phyloP scores from a whole-genome alignment of 2,113 vertebrate genomes.

The Erythrocercus mccallii region DNA sequence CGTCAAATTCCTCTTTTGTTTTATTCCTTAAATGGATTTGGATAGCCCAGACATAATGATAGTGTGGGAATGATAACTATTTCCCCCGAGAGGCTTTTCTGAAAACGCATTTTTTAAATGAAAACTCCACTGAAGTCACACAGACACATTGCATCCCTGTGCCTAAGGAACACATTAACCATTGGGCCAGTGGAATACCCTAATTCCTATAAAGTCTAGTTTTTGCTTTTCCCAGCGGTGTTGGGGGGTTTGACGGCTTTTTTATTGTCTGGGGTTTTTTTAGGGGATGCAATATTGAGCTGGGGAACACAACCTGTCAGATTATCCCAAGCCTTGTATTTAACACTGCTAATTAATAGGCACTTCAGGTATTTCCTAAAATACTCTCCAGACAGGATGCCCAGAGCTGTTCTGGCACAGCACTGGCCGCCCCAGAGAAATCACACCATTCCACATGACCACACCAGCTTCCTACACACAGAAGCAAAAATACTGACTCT shows the following conservation, averaged over 20 bases:
- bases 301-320: not conserved
- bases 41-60: not conserved
- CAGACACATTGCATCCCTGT: accelerated
- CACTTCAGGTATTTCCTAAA: not conserved
- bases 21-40: constrained; percentile 50
- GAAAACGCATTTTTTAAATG: not conserved
- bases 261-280: not conserved
- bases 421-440: not conserved
- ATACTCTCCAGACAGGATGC: not conserved
- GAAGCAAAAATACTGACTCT: not conserved
- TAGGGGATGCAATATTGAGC: not conserved
- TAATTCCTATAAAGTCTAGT: not conserved
- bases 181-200: not conserved
- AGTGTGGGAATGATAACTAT: constrained; percentile 42
- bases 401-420: not conserved
- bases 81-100: not conserved
- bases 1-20: not conserved
- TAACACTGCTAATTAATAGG: not conserved
- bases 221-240: not conserved
- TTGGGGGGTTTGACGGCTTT: not conserved
- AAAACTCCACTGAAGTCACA: not conserved
- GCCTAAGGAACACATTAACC: not conserved
- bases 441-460: not conserved
- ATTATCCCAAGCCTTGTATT: not conserved
- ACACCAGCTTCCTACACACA: not conserved